Conservation (phyloP, 2,888 invertebrate genomes). For the Leptothorax acervorum region DNA sequence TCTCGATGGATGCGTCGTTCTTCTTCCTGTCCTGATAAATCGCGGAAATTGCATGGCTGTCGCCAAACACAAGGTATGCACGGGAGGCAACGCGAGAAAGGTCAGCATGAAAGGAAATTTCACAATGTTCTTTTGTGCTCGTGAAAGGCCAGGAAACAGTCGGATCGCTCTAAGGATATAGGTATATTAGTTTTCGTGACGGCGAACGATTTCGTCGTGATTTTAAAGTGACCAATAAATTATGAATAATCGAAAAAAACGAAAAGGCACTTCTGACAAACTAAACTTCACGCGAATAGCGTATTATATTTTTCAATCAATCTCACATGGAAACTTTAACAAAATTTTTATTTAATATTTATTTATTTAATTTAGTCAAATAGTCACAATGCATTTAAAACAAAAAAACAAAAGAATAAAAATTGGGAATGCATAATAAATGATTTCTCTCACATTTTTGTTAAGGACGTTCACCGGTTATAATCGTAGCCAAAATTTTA, state of each 20-base stretch:
- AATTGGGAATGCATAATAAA: not conserved
- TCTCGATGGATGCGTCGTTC: slow-evolving; percentile 15
- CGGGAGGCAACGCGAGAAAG: not conserved
- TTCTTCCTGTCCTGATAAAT: slow-evolving; percentile 38
- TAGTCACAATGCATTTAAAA: not conserved
- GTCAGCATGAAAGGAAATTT: slow-evolving; percentile 26
- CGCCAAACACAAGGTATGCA: slow-evolving; percentile 11
- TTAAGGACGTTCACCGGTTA: not conserved
- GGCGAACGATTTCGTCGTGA: not conserved
- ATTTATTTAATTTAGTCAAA: not conserved
- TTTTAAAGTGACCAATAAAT: not conserved
- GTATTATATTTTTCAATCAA: not conserved
- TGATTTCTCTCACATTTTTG: not conserved
- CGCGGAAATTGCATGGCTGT: slow-evolving; percentile 27
- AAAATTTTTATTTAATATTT: slow-evolving; percentile 1
- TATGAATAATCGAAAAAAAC: not conserved
- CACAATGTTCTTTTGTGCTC: not conserved
- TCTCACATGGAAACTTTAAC: not conserved
- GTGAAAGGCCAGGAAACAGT: not conserved
- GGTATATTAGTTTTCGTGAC: not conserved
- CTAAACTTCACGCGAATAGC: not conserved
- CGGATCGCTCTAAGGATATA: not conserved
- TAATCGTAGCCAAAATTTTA: too few relatives aligned
- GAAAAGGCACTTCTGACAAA: not conserved
- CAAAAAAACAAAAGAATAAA: not conserved